These are phyloP conservation scores for Neogobius melanostomus DNA, from an alignment of 2,113 vertebrate species.

Conservation along the genomic window DNA sequence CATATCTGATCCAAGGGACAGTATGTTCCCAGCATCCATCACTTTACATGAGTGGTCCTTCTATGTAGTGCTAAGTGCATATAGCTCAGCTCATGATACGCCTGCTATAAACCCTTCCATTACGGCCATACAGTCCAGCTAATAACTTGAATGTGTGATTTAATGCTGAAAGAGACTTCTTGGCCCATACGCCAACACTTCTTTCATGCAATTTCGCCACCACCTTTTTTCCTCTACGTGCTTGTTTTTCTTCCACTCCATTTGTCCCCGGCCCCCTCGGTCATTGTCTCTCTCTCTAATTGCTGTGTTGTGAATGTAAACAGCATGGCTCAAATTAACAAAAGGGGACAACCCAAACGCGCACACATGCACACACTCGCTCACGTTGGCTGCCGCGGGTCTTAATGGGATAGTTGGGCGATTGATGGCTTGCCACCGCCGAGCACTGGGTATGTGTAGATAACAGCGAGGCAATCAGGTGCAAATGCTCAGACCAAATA, in stretches of 20 bases:
- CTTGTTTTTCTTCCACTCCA: constrained; percentile 64
- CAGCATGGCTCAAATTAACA: constrained; percentile 57
- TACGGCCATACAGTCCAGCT: constrained; percentile 1
- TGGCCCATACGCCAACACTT: constrained; percentile 44
- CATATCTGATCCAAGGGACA: background rate
- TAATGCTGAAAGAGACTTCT: constrained; percentile 61
- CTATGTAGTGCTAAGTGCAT: constrained; percentile 3
- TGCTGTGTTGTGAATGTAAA: constrained; percentile 53
- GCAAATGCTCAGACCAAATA: constrained; percentile 27
- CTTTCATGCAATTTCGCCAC: constrained; percentile 49
- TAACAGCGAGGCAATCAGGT: constrained; percentile 39
- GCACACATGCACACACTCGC: constrained; percentile 4
- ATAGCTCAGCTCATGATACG: constrained; percentile 8
- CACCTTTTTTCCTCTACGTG: constrained; percentile 33
- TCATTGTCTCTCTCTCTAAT: constrained; percentile 20
- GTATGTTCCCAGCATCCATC: background rate
- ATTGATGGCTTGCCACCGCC: constrained; percentile 61
- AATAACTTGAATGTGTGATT: constrained; percentile 50
- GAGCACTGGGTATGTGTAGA: constrained; percentile 52
- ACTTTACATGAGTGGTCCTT: background rate
- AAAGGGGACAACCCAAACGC: constrained; percentile 1
- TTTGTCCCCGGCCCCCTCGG: constrained; percentile 59
- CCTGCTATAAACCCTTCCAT: constrained; percentile 4
- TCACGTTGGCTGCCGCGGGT: constrained; percentile 18
- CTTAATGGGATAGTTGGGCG: constrained; percentile 51